Conservation (phyloP, 1,140 invertebrate species). For the Nebria ingens region DNA sequence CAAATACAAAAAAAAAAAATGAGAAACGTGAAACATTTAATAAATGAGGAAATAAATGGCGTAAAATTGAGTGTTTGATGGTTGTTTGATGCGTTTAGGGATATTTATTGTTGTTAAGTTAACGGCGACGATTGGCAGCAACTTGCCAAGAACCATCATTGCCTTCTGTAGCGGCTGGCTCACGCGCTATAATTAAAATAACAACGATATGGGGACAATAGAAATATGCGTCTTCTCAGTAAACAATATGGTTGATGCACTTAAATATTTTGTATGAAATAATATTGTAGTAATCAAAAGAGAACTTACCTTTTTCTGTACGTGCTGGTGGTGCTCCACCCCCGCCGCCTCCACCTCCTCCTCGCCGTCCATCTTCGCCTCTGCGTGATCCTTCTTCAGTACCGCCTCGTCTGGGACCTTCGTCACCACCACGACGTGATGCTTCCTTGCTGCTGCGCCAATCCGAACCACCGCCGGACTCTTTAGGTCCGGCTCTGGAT, state of each 20-base stretch:
- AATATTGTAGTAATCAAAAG: too few species aligned
- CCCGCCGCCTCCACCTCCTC: conserved; percentile 13
- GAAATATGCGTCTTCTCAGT: background rate
- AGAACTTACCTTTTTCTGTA: conserved; percentile 13
- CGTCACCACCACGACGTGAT: background rate
- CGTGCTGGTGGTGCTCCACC: conserved; percentile 14
- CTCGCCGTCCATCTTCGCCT: conserved; percentile 10
- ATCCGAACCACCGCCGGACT: background rate
- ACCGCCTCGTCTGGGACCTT: background rate
- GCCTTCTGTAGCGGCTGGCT: conserved; percentile 1
- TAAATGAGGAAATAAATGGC: too few species aligned
- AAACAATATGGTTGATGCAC: background rate
- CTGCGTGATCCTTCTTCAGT: background rate
- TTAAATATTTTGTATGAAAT: too few species aligned
- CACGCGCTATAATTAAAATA: conserved; percentile 13
- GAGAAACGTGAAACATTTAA: too few species aligned
- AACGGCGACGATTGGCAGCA: background rate
- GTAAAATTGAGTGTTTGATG: too few species aligned
- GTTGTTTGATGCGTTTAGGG: too few species aligned
- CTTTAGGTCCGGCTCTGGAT: background rate
- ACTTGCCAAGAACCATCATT: conserved; percentile 13
- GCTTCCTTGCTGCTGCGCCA: background rate
- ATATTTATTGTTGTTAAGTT: background rate
- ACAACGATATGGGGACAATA: background rate
- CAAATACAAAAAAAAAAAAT: too few species aligned